phyloP scores from a whole-genome alignment of 2,113 vertebrate genomes.

The Phaethon lepturus region DNA sequence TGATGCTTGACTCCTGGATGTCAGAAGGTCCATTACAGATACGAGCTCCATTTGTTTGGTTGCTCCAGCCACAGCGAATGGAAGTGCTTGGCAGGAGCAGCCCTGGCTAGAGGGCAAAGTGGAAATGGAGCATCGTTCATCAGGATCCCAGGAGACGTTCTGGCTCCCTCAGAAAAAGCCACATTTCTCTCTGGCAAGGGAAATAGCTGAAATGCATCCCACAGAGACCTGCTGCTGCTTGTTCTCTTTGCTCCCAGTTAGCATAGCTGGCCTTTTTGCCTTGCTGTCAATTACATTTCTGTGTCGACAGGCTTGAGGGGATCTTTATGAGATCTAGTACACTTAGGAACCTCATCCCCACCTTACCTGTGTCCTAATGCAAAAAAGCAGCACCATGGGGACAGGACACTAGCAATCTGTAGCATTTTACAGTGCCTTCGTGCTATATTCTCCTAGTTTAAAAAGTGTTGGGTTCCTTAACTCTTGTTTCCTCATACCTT shows the following conservation, averaged over 20 bases:
- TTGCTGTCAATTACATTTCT: background rate
- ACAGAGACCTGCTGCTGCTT: background rate
- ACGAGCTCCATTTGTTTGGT: background rate
- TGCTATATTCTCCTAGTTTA: background rate
- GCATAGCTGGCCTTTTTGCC: background rate
- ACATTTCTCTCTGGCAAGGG: background rate
- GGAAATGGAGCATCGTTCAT: background rate
- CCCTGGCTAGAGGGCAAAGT: background rate
- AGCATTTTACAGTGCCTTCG: background rate
- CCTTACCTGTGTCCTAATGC: background rate
- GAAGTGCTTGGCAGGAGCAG: background rate
- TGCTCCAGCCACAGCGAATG: background rate
- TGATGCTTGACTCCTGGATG: rapidly evolving
- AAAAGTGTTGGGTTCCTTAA: background rate
- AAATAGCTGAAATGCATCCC: background rate
- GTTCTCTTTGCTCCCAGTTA: background rate
- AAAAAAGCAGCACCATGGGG: rapidly evolving
- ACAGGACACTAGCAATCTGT: too few relatives aligned
- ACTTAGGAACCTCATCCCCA: background rate
- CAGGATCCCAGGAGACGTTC: background rate
- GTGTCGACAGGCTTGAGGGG: background rate
- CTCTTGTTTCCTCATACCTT: background rate
- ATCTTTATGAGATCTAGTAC: background rate
- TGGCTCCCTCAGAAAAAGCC: background rate
- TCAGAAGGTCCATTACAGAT: background rate